Evolutionary conservation across 2,888 invertebrate species (phyloP).

Genomic region (Steinernema hermaphroditum): DNA sequence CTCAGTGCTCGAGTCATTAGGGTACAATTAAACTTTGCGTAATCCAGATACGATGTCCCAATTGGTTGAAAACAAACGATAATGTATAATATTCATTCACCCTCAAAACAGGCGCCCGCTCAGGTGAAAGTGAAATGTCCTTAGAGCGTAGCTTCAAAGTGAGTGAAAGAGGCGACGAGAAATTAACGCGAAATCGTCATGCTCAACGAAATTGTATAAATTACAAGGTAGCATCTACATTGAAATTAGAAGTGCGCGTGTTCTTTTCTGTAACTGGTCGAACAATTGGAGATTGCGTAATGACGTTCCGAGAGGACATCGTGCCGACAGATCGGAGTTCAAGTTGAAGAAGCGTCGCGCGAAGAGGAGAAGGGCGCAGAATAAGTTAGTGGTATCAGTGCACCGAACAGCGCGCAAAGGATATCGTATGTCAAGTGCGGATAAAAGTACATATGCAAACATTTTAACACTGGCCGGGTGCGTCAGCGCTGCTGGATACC

Average conservation of each 20-base stretch:
- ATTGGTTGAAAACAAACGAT: conserved; percentile 20
- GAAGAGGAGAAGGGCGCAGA: not conserved
- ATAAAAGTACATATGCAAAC: conserved; percentile 23
- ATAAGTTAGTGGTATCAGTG: not conserved
- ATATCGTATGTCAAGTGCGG: conserved; percentile 27
- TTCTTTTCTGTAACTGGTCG: too few species aligned
- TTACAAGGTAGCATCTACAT: not conserved
- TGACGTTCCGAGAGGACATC: not conserved
- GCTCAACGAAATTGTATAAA: not conserved
- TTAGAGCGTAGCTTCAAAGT: too few species aligned
- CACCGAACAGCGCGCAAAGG: not conserved
- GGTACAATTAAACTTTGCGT: conserved; percentile 15
- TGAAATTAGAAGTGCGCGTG: conserved; percentile 10
- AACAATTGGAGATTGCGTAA: too few species aligned
- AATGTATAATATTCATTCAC: not conserved
- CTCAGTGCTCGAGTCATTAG: conserved; percentile 10
- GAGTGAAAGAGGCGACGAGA: too few species aligned
- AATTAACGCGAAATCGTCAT: too few species aligned
- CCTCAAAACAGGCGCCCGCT: conserved; percentile 14
- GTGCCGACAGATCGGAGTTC: not conserved
- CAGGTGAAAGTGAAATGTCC: not conserved
- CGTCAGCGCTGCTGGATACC: conserved; percentile 3
- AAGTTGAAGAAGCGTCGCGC: not conserved
- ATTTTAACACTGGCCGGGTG: not conserved
- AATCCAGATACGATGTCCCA: conserved; percentile 24